Evolutionary conservation across 2,888 invertebrate species (phyloP), one percentile per base, ranked within the genome.

Genomic region (Pasiphila rectangulata): DNA sequence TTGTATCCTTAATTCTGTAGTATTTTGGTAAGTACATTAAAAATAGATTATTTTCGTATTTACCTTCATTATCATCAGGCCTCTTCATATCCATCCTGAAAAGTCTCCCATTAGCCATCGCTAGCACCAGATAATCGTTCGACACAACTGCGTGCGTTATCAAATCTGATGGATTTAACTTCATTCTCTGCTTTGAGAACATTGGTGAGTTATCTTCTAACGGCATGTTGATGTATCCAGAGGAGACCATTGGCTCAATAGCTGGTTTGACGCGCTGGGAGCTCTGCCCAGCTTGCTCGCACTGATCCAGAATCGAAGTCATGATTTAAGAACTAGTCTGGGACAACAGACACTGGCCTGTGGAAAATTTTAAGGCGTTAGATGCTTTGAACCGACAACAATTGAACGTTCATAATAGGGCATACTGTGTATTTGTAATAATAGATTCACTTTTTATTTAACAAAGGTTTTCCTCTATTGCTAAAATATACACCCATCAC

Each of bases 221-320:
- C 42, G 88, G 83, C 81, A 90, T 86, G 48, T 80, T 89, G 30
- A 90, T 88, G 56, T 89, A 90, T 1, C 90, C 90, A 1, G 90
- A 90, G 4, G 84, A 88, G 3, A 89, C 83, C 80, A 87, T 83
- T 7, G 85, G 78, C 51, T 83, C 85, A 0, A 77, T 51, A n/a
- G 71, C 69, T 19, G 78, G 75, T 37, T 78, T 79, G n/a, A 73
- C 65, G 1, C 79, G 72, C 56, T 84, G 79, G 1, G 82, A 79
- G 32, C 77, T 77, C 63, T 93, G 93, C 9, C 93, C 93, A n/a
- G 93, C 93, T 76, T 94, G 93, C 74, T 95, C 95, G 74, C 94
- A 94, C 82, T 96, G 96, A 80, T 96, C 95, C 57, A 96, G 92
- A 74, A 96, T 93, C 13, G 95, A 94, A 65, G 95, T 94, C 95